Conservation (phyloP, 1,140 invertebrate genomes). For the Pogonomyrmex barbatus region DNA sequence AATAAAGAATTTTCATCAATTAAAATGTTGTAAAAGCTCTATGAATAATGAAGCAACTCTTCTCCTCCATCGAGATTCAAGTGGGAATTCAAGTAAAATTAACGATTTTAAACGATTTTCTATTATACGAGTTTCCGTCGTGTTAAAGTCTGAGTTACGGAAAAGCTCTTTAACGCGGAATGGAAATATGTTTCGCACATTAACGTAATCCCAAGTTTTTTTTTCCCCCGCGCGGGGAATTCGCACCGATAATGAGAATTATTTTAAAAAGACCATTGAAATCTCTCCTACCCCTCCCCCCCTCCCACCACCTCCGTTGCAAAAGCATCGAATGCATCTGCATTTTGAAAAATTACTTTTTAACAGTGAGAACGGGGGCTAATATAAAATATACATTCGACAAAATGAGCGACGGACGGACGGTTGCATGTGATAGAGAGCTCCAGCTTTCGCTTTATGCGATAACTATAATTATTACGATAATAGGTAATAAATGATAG, state of each 20-base stretch:
- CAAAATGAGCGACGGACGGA: not conserved
- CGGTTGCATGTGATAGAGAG: slow-evolving; percentile 16
- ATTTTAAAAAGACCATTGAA: slow-evolving; percentile 31
- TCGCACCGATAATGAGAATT: slow-evolving; percentile 26
- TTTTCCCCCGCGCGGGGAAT: not conserved
- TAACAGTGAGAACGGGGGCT: not conserved
- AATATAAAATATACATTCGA: not conserved
- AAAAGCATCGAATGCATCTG: not conserved
- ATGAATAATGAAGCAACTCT: not conserved
- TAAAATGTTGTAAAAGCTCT: not conserved
- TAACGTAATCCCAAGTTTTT: slow-evolving; percentile 28
- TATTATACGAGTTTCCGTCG: not conserved
- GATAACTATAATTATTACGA: slow-evolving; percentile 49
- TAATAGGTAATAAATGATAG: slow-evolving; percentile 58
- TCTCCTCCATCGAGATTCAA: not conserved
- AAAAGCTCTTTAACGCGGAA: slow-evolving; percentile 22
- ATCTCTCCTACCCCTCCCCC: not conserved
- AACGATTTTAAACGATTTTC: not conserved
- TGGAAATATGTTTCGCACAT: slow-evolving; percentile 41
- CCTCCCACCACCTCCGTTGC: no score
- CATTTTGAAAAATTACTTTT: slow-evolving; percentile 27
- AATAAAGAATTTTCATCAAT: slow-evolving; percentile 2
- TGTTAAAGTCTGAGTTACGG: not conserved
- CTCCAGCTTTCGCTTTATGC: slow-evolving; percentile 1
- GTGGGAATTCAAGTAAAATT: not conserved